These are phyloP conservation scores for Dreissena polymorpha DNA, from an alignment of 1,140 invertebrate species.

Conservation along the genomic window DNA sequence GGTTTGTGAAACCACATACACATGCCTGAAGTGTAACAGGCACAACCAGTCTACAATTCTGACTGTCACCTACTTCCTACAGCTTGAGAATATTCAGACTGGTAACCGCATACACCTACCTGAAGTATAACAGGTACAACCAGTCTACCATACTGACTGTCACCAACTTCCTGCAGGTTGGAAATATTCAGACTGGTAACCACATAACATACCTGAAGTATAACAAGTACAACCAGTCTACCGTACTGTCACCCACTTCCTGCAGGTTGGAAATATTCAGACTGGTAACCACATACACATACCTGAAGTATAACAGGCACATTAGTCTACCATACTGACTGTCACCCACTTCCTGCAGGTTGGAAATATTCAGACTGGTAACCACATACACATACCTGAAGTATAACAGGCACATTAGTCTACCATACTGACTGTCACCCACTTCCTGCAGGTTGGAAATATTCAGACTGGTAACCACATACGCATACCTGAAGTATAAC, in stretches of 20 bases:
- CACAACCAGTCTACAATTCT: not conserved
- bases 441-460: not conserved
- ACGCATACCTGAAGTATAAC: no score
- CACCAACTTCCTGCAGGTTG: not conserved
- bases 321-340: not conserved
- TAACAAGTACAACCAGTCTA: conserved; percentile 57
- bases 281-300: not conserved
- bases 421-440: not conserved
- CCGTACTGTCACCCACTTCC: conserved; percentile 58
- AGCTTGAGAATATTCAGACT: not conserved
- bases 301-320: not conserved
- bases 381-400: no score
- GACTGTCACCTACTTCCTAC: not conserved
- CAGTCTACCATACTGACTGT: not conserved
- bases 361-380: not conserved
- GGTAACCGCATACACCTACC: no score
- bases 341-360: not conserved
- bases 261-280: conserved; percentile 58
- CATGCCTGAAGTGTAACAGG: no score
- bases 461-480: not conserved
- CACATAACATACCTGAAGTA: conserved; percentile 63
- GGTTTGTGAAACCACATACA: no score
- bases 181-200: not conserved
- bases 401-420: not conserved
- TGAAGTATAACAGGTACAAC: not conserved